Percentiles rank a stretch among this genome's conserved stretches.
phyloP scores from a whole-genome alignment of 2,797 vertebrate genomes.

The Enteromius treurensis region DNA sequence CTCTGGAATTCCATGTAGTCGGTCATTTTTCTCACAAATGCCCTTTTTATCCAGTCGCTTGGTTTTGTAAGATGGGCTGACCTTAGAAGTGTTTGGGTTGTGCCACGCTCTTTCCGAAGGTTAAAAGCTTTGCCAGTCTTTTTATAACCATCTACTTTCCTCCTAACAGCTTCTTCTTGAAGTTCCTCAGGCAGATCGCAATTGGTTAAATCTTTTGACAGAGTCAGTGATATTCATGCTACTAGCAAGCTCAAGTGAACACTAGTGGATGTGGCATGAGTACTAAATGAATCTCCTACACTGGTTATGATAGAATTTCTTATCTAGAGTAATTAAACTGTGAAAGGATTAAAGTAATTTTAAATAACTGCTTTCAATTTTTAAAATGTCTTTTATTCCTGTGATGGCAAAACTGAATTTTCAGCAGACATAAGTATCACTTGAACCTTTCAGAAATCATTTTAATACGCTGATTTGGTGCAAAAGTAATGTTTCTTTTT shows the following conservation, averaged over 20 bases:
- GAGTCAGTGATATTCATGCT: slow-evolving; percentile 10
- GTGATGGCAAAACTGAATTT: background rate
- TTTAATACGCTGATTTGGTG: background rate
- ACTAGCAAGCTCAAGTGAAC: background rate
- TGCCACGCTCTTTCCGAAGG: slow-evolving; percentile 1
- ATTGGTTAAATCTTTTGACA: slow-evolving; percentile 1
- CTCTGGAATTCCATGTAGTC: background rate
- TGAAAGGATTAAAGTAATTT: background rate
- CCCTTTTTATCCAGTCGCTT: background rate
- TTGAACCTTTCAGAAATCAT: background rate
- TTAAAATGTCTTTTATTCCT: background rate
- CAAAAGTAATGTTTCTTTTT: background rate
- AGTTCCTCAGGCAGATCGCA: slow-evolving; percentile 14
- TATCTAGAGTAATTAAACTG: background rate
- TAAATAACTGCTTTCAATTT: no score
- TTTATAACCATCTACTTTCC: background rate
- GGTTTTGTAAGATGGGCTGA: background rate
- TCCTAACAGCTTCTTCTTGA: slow-evolving; percentile 15
- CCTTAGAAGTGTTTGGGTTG: background rate
- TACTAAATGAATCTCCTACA: background rate
- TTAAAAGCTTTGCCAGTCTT: slow-evolving; percentile 25
- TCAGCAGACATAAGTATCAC: background rate
- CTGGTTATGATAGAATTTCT: background rate
- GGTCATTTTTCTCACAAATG: background rate
- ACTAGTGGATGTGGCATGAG: background rate